Evolutionary conservation across 2,888 invertebrate species (phyloP), one percentile per base, ranked within the genome.

Genomic region (Syrphus vitripennis): DNA sequence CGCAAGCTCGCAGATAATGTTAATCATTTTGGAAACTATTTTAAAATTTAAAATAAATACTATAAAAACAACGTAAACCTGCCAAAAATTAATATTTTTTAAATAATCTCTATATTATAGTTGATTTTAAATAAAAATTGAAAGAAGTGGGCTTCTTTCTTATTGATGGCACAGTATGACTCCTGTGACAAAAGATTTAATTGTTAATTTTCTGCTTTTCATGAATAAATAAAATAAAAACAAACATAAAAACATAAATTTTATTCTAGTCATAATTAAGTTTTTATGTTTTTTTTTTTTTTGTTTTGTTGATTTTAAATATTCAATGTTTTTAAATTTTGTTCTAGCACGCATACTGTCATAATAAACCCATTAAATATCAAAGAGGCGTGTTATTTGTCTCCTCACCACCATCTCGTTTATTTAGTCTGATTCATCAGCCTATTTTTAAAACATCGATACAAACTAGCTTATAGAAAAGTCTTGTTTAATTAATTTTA

Each of bases 401-500:
- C 50, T 26, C 14, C 50, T 26, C 50, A 14, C 0, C 50, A 7
- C 3, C 7, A 0, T 2, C 1, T 10, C 21, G 16, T 12, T 21
- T 34, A 59, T 1, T n/a, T n/a, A 7, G 6, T 48, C 67, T 67
- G 67, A 67, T 19, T 67, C 67, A 67, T 48, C 48, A 14, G 48
- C 19, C 24, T 61, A 31, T 40, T 53, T 53, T 55, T 7, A 31
- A 24, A 14, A 1, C 21, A 12, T 19, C 1, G 7, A 42, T 16
- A 42, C 9, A 45, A 65, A 67, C 48, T 31, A 9, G 50, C 10
- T 29, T 16, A n/a, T n/a, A 21, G 12, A 70, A 78, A 34, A 10
- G 34, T 53, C 16, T 70, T 55, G 21, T 50, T 71, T 63, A 53
- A 53, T 75, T 53, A 31, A 74, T 74, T 74, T 63, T 14, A 29